Evolutionary conservation across 2,888 invertebrate genomes (phyloP), one percentile per base, ranked within the genome.

Genomic region (Chymomyza amoena): DNA sequence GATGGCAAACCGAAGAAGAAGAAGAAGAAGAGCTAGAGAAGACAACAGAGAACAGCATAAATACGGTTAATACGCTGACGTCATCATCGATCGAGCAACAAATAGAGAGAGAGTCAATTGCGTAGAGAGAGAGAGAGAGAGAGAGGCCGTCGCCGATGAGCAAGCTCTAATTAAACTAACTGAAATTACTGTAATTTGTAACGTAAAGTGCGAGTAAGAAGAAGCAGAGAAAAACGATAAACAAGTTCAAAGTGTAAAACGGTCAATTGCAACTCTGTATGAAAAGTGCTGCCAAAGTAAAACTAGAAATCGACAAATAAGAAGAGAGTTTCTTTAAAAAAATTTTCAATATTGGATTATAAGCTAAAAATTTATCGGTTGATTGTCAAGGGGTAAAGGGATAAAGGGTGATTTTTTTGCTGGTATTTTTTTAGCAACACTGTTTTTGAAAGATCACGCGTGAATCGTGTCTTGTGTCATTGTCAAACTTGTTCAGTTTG

Each of bases 1-100:
- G 67, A 76, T 70, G 67, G 67, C 64, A 77, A 73, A 60, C 73
- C 69, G 60, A 63, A 67, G 51, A 28, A 57, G 52, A 77, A 73
- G 57, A 77, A 73, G 60, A 63, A 67, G 51, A 28, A 57, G 52
- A 59, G 63, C 15, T 3, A 59, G 59, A 59, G 59, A 13, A 32
- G 62, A 15, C 6, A 52, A 52, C 52, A 52, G 16, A 52, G n/a
- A 52, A 36, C 63, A 25, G 36, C 74, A 62, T 64, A 64, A 57
- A 45, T 13, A 45, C 39, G 13, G 1, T 45, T 13, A 45, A 45
- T 45, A 56, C 13, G 68, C 72, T 77, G 77, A 77, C 77, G 79
- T 77, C 77, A 77, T 69, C 64, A 77, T 69, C 64, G 6, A 15
- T 64, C 59, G 54, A 51, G 56, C 62, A 36, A 9, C 36, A 6